Evolutionary conservation across 2,888 invertebrate genomes (phyloP).

Genomic region (Agrotis ipsilon): DNA sequence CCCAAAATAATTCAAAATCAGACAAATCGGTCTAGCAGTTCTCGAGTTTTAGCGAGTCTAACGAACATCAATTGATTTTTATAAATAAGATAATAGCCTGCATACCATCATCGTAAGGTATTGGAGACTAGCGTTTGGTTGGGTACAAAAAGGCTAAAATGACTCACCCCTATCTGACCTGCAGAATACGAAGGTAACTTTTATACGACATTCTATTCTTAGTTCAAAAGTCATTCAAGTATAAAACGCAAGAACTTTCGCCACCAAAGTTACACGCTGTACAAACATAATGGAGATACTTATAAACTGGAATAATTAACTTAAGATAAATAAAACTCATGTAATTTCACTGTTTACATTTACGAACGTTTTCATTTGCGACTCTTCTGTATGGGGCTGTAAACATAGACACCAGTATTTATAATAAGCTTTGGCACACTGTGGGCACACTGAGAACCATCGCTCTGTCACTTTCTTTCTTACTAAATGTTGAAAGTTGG

Average conservation of each 20-base stretch:
- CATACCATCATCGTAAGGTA: no score
- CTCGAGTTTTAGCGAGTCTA: no score
- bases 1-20: no score
- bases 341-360: conserved; percentile 80
- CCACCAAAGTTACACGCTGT: conserved; percentile 17
- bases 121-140: no score
- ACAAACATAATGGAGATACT: conserved; percentile 31
- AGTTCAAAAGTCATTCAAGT: conserved; percentile 2
- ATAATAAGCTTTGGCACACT: conserved; percentile 68
- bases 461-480: conserved; percentile 33
- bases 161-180: no score
- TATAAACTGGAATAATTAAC: conserved; percentile 61
- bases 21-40: no score
- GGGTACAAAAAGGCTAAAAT: no score
- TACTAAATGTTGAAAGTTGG: conserved; percentile 6
- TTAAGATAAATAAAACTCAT: conserved; percentile 70
- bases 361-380: conserved; percentile 80
- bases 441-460: conserved; percentile 47
- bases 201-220: neutral
- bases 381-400: conserved; percentile 72
- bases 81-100: no score
- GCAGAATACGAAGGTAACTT: no score
- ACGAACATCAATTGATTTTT: no score
- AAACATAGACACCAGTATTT: conserved; percentile 76
- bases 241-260: conserved; percentile 12